phyloP scores from a whole-genome alignment of 2,888 invertebrate species.

The Trichopria drosophilae region DNA sequence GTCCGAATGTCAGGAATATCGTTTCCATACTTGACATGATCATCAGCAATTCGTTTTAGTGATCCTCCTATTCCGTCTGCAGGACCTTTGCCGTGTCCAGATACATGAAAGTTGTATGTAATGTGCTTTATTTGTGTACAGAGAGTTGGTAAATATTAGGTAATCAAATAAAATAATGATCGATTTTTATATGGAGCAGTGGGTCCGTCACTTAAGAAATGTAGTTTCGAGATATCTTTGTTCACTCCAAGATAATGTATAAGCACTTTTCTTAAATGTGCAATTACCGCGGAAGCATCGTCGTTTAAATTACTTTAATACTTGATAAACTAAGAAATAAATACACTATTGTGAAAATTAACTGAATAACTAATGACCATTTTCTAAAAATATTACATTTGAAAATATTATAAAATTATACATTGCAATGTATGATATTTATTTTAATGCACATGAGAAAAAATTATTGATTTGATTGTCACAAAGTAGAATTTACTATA shows the following conservation, averaged over 20 bases:
- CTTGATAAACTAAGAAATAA: too few species aligned
- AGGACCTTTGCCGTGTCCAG: constrained; percentile 26
- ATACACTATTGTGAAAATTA: too few species aligned
- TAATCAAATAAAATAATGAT: constrained; percentile 27
- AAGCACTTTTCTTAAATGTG: constrained; percentile 25
- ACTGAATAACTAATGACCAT: too few species aligned
- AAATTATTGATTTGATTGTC: too few species aligned
- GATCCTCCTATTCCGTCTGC: constrained; percentile 28
- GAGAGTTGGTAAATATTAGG: constrained; percentile 21
- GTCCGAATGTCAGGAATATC: constrained; percentile 24
- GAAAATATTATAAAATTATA: too few species aligned
- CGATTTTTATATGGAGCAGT: too few species aligned
- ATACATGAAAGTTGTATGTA: constrained; percentile 26
- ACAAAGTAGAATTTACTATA: too few species aligned
- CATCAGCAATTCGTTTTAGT: constrained; percentile 25
- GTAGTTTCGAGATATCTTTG: constrained; percentile 18
- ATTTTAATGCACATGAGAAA: too few species aligned
- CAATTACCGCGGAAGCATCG: constrained; percentile 27
- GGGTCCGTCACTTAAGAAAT: constrained; percentile 27
- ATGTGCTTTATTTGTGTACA: constrained; percentile 23
- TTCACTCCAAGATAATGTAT: constrained; percentile 8
- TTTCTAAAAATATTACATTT: too few species aligned
- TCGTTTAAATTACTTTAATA: constrained; percentile 25
- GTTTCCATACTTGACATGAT: constrained; percentile 27
- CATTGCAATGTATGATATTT: too few species aligned